Evolutionary conservation across 2,113 vertebrate species (phyloP).

Genomic region (Loxodonta africana): DNA sequence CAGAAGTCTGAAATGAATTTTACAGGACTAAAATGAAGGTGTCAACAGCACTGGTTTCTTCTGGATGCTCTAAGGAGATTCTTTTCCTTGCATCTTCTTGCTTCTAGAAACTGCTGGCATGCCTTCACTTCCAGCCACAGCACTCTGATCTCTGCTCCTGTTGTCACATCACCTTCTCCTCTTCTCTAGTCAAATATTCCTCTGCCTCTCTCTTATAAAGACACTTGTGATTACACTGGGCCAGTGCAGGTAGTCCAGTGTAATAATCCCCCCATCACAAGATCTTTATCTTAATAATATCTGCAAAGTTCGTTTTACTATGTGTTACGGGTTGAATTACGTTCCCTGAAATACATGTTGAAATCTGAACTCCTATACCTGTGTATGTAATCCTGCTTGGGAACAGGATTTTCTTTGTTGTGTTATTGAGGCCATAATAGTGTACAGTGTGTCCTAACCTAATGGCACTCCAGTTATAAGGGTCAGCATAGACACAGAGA

Average conservation of each 20-base stretch:
- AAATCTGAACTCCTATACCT: too few species aligned
- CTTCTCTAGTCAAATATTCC: background rate
- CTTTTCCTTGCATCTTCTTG: background rate
- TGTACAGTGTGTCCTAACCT: too few species aligned
- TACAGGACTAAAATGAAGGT: background rate
- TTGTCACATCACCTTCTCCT: background rate
- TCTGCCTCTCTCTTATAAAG: background rate
- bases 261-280: too few species aligned
- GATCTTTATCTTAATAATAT: background rate
- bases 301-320: background rate
- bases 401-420: too few species aligned
- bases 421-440: too few species aligned
- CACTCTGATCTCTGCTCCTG: background rate
- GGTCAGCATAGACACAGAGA: too few species aligned
- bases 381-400: too few species aligned
- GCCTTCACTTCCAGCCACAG: background rate
- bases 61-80: background rate
- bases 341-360: too few species aligned
- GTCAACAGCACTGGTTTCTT: background rate
- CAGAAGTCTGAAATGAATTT: background rate
- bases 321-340: too few species aligned
- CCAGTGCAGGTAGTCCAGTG: background rate
- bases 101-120: background rate
- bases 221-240: background rate
- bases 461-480: too few species aligned